These are phyloP conservation scores for Trematocara variabile DNA, from an alignment of 2,113 vertebrate genomes.

Conservation along the genomic window DNA sequence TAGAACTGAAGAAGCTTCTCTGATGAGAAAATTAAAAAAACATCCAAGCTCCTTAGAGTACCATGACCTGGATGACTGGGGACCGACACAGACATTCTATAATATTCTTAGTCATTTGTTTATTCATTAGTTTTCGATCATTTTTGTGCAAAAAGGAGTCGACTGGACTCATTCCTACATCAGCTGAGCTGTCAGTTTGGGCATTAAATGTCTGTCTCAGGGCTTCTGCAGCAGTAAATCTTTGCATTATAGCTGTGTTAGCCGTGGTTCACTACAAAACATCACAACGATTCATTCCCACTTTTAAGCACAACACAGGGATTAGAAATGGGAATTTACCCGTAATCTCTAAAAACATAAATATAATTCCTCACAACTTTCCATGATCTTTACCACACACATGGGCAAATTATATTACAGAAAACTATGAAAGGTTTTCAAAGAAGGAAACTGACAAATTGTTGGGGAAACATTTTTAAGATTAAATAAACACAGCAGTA, in stretches of 20 bases:
- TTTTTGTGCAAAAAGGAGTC: neutral
- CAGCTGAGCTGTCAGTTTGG: neutral
- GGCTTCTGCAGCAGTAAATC: neutral
- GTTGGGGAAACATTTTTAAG: neutral
- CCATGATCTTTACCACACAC: neutral
- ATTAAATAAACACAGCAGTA: neutral
- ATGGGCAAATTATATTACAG: neutral
- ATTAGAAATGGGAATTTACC: neutral
- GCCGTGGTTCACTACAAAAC: neutral
- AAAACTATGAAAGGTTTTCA: neutral
- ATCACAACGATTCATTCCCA: neutral
- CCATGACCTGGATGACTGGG: neutral
- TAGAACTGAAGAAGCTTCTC: neutral
- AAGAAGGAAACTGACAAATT: neutral
- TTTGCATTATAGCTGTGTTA: neutral
- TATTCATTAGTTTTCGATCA: neutral
- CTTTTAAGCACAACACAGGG: neutral
- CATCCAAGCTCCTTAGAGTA: neutral
- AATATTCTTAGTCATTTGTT: neutral
- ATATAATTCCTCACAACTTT: neutral
- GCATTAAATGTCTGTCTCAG: neutral
- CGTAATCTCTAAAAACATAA: neutral
- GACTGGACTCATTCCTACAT: no score
- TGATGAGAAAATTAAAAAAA: rapidly evolving
- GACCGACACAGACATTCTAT: neutral